These are phyloP conservation scores for Hyppa rectilinea DNA, from an alignment of 2,888 invertebrate species.

Conservation along the genomic window DNA sequence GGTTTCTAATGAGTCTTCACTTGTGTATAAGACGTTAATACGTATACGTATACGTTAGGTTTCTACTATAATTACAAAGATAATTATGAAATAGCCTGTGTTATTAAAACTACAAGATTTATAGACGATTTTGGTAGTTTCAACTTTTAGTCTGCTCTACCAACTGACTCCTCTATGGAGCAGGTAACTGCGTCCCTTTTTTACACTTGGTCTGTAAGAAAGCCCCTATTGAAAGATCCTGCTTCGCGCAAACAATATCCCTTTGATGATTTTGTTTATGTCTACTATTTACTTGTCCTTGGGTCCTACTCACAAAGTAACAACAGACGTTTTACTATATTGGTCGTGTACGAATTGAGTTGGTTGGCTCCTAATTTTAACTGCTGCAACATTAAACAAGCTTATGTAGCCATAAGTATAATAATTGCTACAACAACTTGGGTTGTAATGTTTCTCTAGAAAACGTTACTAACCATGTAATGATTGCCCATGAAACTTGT, in stretches of 20 bases:
- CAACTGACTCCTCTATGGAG: constrained; percentile 63
- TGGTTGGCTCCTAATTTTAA: constrained; percentile 48
- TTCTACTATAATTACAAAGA: constrained; percentile 2
- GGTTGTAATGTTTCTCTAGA: constrained; percentile 39
- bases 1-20: constrained; percentile 43
- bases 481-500: constrained; percentile 73
- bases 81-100: background rate
- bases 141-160: constrained; percentile 39
- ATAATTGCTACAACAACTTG: constrained; percentile 17
- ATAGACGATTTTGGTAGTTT: constrained; percentile 27
- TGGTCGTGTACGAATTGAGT: constrained; percentile 33
- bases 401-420: constrained; percentile 19
- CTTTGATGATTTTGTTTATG: constrained; percentile 66
- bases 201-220: constrained; percentile 75
- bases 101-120: constrained; percentile 6
- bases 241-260: constrained; percentile 62
- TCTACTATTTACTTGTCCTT: constrained; percentile 61
- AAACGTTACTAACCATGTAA: constrained; percentile 63
- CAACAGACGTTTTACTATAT: constrained; percentile 46
- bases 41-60: too few relatives aligned
- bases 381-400: constrained; percentile 34
- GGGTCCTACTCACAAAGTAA: constrained; percentile 43
- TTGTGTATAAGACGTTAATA: constrained; percentile 13
- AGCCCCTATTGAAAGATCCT: constrained; percentile 72
- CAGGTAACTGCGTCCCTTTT: constrained; percentile 88